Evolutionary conservation across 2,113 vertebrate species (phyloP), one percentile per base, ranked within the genome.

Genomic region (Elgaria multicarinata): DNA sequence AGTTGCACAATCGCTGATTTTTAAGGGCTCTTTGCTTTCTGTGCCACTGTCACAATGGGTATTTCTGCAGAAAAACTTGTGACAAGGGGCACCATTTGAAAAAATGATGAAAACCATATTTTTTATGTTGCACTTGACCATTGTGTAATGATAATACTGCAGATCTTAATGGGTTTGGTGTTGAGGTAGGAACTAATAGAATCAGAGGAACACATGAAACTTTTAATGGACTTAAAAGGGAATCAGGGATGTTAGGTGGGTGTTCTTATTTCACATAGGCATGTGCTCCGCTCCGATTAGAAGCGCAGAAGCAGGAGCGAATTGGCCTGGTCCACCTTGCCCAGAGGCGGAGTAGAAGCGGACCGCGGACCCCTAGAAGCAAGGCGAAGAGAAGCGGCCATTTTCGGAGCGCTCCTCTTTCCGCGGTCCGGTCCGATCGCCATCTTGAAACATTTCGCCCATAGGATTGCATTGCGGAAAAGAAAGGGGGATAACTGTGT

Each of bases 71-170:
- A 86, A 91, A 93, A 72, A 78, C 36, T 28, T 50, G 74, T 76
- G 53, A 69, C 83, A 62, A 69, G 81, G 88, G 72, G 67, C 72
- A 87, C 80, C 64, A 86, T 92, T 92, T 90, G 90, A 92, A 93
- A 92, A 93, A 94, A 88, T 64, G 79, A 78, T 90, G 87, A 84
- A 95, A 96, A 85, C 93, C 92, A 86, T 64, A 55, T 90, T 91
- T 88, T 76, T 28, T 85, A 86, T 81, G 64, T 71, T 92, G 0
- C 0, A 2, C 92, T 89, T 94, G 93, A 89, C 64, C 83, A n/a
- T 85, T 78, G 67, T 50, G 86, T 83, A 91, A 89, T 67, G 92
- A 64, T 28, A 90, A 31, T 76, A 76, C 85, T 93, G 24, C 90
- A 87, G 72, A 2, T 0, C 46, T 53, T 86, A 84, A 71, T 50